Evolutionary conservation across 2,797 vertebrate species (phyloP).

Genomic region (Diplodus sargus): DNA sequence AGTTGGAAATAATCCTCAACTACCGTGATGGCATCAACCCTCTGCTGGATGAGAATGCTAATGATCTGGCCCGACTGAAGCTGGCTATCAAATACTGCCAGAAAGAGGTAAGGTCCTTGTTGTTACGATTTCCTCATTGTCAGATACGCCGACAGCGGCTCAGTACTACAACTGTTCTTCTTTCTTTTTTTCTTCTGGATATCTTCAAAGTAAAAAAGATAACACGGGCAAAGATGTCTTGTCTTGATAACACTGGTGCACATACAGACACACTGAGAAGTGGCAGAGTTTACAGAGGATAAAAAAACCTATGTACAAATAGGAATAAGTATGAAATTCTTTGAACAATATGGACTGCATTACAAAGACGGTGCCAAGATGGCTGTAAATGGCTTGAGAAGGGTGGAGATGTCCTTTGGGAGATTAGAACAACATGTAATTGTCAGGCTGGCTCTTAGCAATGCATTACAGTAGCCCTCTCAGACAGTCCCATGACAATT

Average conservation of each 20-base stretch:
- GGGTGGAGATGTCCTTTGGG: slow-evolving; percentile 74
- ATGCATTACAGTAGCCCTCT: slow-evolving; percentile 73
- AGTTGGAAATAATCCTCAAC: slow-evolving; percentile 97
- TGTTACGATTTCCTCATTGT: background rate
- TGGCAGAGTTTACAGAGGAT: background rate
- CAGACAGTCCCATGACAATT: slow-evolving; percentile 62
- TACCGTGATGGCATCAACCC: slow-evolving; percentile 93
- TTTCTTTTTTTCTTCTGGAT: background rate
- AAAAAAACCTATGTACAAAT: background rate
- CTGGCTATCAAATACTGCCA: slow-evolving; percentile 98
- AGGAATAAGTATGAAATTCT: slow-evolving; percentile 4
- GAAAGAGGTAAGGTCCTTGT: slow-evolving; percentile 91
- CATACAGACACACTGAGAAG: background rate
- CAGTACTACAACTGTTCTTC: background rate
- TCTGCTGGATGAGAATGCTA: slow-evolving; percentile 90
- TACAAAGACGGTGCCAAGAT: slow-evolving; percentile 50
- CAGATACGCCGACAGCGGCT: background rate
- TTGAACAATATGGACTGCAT: slow-evolving; percentile 24
- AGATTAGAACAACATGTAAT: slow-evolving; percentile 69
- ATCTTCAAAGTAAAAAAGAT: background rate
- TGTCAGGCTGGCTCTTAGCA: slow-evolving; percentile 70
- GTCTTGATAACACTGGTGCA: background rate
- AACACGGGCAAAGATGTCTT: background rate
- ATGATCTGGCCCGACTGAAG: slow-evolving; percentile 95
- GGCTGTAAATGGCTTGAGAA: slow-evolving; percentile 67